Evolutionary conservation across 37 sponge, comb jelly and placozoan genomes (phyloP).

Genomic region (Mnemiopsis leidyi): DNA sequence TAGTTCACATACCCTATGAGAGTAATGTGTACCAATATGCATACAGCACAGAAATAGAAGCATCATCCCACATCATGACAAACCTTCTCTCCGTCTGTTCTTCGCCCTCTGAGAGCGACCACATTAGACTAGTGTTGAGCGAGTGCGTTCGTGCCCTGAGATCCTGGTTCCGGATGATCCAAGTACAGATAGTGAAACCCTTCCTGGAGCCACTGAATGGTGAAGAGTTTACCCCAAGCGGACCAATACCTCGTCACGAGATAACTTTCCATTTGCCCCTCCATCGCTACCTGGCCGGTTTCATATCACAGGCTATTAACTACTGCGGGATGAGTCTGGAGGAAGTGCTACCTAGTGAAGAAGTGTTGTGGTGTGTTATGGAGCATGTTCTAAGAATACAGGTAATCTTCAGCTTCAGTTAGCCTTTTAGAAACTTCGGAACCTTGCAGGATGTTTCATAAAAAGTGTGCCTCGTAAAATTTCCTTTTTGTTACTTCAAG

Average conservation of each 20-base stretch:
- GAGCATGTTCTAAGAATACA: slow-evolving; percentile 52
- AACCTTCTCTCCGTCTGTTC: neutral
- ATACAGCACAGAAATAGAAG: slow-evolving; percentile 44
- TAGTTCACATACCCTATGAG: slow-evolving; percentile 40
- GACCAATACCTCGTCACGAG: slow-evolving; percentile 35
- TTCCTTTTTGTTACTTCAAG: too few species aligned
- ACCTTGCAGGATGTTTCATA: neutral
- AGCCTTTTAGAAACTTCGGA: too few species aligned
- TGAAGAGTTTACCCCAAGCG: slow-evolving; percentile 23
- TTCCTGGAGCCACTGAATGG: slow-evolving; percentile 43
- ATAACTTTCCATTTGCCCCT: slow-evolving; percentile 31
- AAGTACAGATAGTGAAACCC: slow-evolving; percentile 46
- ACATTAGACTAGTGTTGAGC: slow-evolving; percentile 26
- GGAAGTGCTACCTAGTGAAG: slow-evolving; percentile 44
- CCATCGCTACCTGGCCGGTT: slow-evolving; percentile 21
- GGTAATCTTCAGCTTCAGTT: neutral
- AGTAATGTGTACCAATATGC: neutral
- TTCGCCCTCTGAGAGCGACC: slow-evolving; percentile 2
- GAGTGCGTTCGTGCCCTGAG: slow-evolving; percentile 31
- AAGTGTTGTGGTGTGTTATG: slow-evolving; percentile 44
- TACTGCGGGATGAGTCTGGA: slow-evolving; percentile 50
- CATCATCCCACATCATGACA: slow-evolving; percentile 57
- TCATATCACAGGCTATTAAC: slow-evolving; percentile 45
- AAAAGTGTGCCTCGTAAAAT: neutral
- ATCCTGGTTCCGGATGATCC: slow-evolving; percentile 57